Base-by-base conservation (phyloP, 2,113 vertebrate genomes). In the Danionella cerebrum region DNA sequence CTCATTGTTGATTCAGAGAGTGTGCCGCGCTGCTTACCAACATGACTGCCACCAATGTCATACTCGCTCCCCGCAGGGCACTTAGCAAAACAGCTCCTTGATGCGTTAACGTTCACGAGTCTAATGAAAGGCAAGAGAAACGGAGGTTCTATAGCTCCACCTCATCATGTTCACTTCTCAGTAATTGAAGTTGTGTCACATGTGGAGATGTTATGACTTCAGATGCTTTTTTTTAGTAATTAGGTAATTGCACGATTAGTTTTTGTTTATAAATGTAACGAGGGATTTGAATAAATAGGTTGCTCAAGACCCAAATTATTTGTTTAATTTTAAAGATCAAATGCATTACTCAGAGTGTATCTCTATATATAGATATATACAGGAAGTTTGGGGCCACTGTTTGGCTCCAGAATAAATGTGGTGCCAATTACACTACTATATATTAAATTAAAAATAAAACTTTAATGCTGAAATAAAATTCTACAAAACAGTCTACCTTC, bases 1-100 rank as follows among this genome's bases (percentile, higher is more conserved):
- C 57, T 66, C 71, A 78, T 75, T 78, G 70, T 66, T 47, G 45
- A 78, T 67, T 71, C 57, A 68, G 73, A 58, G 38, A n/a, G 62
- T 70, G 75, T 50, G 52, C 31, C n/a, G 13, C 11, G 69, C 70
- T 70, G 54, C 53, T 72, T 72, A 74, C 78, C 65, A 71, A 67
- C 57, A 47, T 29, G 54, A 64, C 55, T 59, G 67, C 59, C 55
- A 48, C 39, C 69, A 53, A 64, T 66, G 73, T 76, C 75, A 74
- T 35, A 75, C 42, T 62, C 33, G 2, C 54, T 25, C 35, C 19
- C 67, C 35, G 22, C 35, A 25, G 33, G 58, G 18, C 6, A 44
- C 36, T 59, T 39, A 31, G 25, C 64, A 16, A 45, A 41, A 16
- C 18, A 1, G 10, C 18, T 36, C 39, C 70, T 39, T 3, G 6